phyloP scores from a whole-genome alignment of 2,888 invertebrate genomes.

The Idaea straminata region DNA sequence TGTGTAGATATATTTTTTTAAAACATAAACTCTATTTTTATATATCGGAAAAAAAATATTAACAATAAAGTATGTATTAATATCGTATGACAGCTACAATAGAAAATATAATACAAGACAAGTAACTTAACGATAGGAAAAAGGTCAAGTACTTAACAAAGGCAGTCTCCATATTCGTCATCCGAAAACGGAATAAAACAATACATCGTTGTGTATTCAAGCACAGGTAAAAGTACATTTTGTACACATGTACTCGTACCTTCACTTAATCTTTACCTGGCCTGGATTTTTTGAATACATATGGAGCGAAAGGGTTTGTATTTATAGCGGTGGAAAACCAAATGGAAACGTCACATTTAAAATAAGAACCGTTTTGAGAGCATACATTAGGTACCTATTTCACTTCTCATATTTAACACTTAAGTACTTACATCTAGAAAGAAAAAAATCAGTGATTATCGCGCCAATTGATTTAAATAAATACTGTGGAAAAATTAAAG shows the following conservation, averaged over 20 bases:
- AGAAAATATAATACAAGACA: neutral
- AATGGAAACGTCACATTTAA: slow-evolving; percentile 4
- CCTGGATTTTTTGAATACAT: slow-evolving; percentile 17
- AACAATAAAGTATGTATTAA: neutral
- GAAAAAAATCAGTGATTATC: neutral
- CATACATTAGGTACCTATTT: neutral
- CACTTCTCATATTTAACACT: neutral
- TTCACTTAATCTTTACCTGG: slow-evolving; percentile 14
- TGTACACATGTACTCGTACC: neutral
- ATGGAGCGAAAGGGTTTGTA: slow-evolving; percentile 14
- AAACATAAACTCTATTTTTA: no score
- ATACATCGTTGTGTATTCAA: slow-evolving; percentile 1
- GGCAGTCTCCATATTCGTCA: neutral
- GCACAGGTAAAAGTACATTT: neutral
- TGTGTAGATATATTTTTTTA: no score
- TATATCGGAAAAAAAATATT: neutral
- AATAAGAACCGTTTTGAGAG: slow-evolving; percentile 19
- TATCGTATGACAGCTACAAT: neutral
- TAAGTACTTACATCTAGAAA: neutral
- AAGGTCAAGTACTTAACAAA: neutral
- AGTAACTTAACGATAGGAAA: neutral
- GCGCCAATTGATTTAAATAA: neutral
- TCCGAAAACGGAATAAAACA: neutral
- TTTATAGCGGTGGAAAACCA: slow-evolving; percentile 5
- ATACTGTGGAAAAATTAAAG: neutral